Evolutionary conservation across 2,888 invertebrate genomes (phyloP).

Genomic region (Oxycera nigricornis): DNA sequence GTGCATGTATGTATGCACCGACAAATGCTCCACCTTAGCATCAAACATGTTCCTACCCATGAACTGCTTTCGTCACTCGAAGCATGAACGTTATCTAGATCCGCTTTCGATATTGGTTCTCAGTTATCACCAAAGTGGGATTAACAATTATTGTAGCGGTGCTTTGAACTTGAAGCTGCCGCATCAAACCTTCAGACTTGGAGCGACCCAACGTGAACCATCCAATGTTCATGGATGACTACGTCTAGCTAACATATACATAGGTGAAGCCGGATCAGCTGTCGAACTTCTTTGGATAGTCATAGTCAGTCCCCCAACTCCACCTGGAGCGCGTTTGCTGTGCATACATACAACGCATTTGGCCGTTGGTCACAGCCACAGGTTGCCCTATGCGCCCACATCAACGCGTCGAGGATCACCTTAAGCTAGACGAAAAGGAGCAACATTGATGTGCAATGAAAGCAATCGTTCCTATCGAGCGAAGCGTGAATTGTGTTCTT

Average conservation of each 20-base stretch:
- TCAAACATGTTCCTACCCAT: neutral
- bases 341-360: no score
- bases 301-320: no score
- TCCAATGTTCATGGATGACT: neutral
- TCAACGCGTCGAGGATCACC: neutral
- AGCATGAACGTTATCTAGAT: slow-evolving; percentile 38
- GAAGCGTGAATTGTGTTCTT: neutral
- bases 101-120: slow-evolving; percentile 52
- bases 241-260: neutral
- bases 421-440: neutral
- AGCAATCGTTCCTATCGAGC: neutral
- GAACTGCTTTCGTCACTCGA: neutral
- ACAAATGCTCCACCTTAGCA: neutral
- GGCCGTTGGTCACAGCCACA: neutral
- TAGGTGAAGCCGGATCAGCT: neutral
- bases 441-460: neutral
- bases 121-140: slow-evolving; percentile 58
- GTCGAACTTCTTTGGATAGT: neutral
- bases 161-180: slow-evolving; percentile 50
- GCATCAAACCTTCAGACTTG: neutral
- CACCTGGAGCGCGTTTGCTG: no score
- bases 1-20: neutral
- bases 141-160: slow-evolving; percentile 55
- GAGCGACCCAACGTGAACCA: no score
- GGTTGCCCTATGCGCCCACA: no score